Evolutionary conservation across 2,888 invertebrate genomes (phyloP).

Genomic region (Isoperla grammatica): DNA sequence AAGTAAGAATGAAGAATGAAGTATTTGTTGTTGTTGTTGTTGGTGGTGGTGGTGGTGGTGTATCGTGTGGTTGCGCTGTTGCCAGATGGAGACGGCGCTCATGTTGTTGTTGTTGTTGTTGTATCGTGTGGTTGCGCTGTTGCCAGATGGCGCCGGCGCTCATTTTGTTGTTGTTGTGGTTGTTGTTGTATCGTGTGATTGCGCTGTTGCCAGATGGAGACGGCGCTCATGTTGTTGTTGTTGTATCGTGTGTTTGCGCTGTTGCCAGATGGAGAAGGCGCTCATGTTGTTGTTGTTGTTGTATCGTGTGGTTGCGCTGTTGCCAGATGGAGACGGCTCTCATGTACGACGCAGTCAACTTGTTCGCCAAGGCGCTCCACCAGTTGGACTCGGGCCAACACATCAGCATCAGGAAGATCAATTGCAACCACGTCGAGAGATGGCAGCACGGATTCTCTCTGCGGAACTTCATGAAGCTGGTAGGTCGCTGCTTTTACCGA

Average conservation of each 20-base stretch:
- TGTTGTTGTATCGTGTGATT: too few relatives aligned
- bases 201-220: slow-evolving; percentile 67
- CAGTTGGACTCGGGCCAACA: slow-evolving; percentile 85
- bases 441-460: slow-evolving; percentile 57
- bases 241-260: not conserved
- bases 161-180: too few relatives aligned
- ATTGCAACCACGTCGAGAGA: slow-evolving; percentile 68
- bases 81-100: slow-evolving; percentile 86
- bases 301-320: not conserved
- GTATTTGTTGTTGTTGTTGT: too few relatives aligned
- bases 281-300: too few relatives aligned
- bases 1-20: too few relatives aligned
- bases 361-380: slow-evolving; percentile 87
- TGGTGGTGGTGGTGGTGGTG: too few relatives aligned
- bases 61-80: slow-evolving; percentile 25
- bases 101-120: too few relatives aligned
- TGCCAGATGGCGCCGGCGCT: too few relatives aligned
- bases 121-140: too few relatives aligned
- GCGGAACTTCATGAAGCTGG: slow-evolving; percentile 59
- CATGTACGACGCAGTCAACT: slow-evolving; percentile 93
- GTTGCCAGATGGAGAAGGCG: slow-evolving; percentile 81
- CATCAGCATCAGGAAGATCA: slow-evolving; percentile 79
- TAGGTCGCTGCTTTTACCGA: slow-evolving; percentile 41
- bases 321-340: slow-evolving; percentile 87
- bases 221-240: slow-evolving; percentile 93